Evolutionary conservation across 1,140 invertebrate genomes (phyloP), one percentile per base, ranked within the genome.

Genomic region (Calosoma granatense): DNA sequence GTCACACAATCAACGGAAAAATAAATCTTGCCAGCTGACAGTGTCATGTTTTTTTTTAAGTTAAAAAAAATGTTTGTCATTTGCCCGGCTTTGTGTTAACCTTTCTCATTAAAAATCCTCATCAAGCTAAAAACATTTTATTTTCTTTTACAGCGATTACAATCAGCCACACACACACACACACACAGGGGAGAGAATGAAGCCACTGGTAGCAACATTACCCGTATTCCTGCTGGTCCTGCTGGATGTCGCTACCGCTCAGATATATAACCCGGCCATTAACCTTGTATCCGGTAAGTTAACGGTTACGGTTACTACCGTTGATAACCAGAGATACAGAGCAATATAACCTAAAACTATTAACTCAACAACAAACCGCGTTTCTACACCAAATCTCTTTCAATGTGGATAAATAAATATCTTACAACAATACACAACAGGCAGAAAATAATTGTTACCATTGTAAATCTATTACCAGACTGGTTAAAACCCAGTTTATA

Each of bases 221-320:
- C 26, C 26, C 4, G 26, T 30, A 30, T 4, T 14, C 4, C 6
- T 14, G 14, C 26, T 30, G 26, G 14, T 30, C 26, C 4, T 47
- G 15, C 3, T 47, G 6, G 41, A 17, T 17, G 6, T 47, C 6
- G 41, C 41, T 12, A 4, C 6, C 4, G 41, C 41, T 6, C 41
- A 47, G 17, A 47, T 47, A 9, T 47, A 47, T 17, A 47, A 47
- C 41, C 41, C 41, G 41, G 41, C 41, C 15, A 47, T 47, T 47
- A 47, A 47, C 41, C 41, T 47, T 47, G 41, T 47, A 47, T 47
- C 41, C 41, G 41, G 41, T 47, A 47, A 47, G 41, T 47, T 47
- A 47, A 47, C 41, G 41, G 15, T 36, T 11, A 47, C 41, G 41
- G 17, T 30, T 30, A 30, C 9, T 17, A 17, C 9, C 41, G 26